These are phyloP conservation scores for Orius insidiosus DNA, from an alignment of 1,140 invertebrate genomes.

Conservation along the genomic window DNA sequence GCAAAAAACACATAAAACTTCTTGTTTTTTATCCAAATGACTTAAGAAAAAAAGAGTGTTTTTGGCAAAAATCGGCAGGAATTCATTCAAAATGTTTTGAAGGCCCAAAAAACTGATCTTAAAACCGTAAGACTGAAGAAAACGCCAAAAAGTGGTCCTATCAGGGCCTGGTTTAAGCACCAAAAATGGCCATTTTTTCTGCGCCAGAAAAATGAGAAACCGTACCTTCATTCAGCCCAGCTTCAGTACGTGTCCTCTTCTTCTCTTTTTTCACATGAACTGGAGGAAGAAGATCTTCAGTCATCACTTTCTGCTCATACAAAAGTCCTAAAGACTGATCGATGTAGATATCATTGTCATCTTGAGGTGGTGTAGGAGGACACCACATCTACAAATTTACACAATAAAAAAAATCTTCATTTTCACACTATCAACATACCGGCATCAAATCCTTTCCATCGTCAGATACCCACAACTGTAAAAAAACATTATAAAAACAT, in stretches of 20 bases:
- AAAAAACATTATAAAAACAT: slow-evolving; percentile 21
- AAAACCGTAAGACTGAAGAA: too few species aligned
- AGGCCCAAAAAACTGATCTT: too few species aligned
- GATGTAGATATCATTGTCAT: slow-evolving; percentile 80
- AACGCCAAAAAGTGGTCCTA: too few species aligned
- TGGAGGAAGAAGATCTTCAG: slow-evolving; percentile 67
- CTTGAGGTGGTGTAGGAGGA: slow-evolving; percentile 81
- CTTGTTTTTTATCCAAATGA: too few species aligned
- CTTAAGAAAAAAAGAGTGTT: too few species aligned
- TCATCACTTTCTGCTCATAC: slow-evolving; percentile 66
- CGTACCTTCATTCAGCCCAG: slow-evolving; percentile 24
- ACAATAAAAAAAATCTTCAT: slow-evolving; percentile 10
- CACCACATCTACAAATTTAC: slow-evolving; percentile 67
- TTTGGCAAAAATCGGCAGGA: too few species aligned
- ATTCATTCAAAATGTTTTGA: too few species aligned
- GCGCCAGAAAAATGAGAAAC: too few species aligned
- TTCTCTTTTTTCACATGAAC: slow-evolving; percentile 67
- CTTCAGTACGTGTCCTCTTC: slow-evolving; percentile 51
- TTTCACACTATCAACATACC: slow-evolving; percentile 41
- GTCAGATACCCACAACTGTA: slow-evolving; percentile 56
- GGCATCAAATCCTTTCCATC: slow-evolving; percentile 55
- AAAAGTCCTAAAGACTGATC: slow-evolving; percentile 70
- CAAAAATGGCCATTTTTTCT: too few species aligned
- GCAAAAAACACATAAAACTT: too few species aligned
- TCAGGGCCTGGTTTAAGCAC: too few species aligned